Base-by-base conservation (phyloP, 2,888 invertebrate genomes). In the Eulithis testata region DNA sequence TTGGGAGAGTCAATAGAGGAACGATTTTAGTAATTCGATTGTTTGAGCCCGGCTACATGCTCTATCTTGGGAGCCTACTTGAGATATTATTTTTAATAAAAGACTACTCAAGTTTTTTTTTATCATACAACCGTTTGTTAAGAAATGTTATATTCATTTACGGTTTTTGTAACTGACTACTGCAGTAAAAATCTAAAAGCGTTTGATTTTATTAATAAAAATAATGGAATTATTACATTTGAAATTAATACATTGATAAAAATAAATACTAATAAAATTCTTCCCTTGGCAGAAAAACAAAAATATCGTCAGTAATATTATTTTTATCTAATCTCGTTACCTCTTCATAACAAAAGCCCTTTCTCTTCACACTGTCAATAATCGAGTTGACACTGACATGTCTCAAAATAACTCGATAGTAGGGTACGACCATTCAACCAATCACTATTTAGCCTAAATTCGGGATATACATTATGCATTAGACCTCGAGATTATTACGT, bases 391-490 rank as follows among this genome's bases (percentile, higher is more conserved):
- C 59, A 31, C 7, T n/a, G 50, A 50, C 53, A 62, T 27, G 59
- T 45, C 55, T 36, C 45, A 62, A 61, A 65, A 64, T 49, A 62
- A 60, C 53, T 27, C 43, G 47, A 57, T 67, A 55, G 50, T 67
- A 55, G 50, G 62, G 45, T 50, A 8, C 47, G 44, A 4, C 47
- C 14, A 7, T 56, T 65, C 51, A 52, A 55, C 55, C 66, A 72
- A 69, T 70, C 67, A 70, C 60, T 63, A 65, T 69, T 69, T 66
- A 60, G 64, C 65, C 66, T 65, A 58, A 53, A 63, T 61, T 31
- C 47, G 56, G 66, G 47, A 57, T 54, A 72, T 73, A 69, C 73
- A 75, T 75, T 65, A 75, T 75, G 71, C 73, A 75, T 73, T 66
- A 70, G 66, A 43, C 50, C 54, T 58, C 56, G 56, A 65, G 66